phyloP scores from a whole-genome alignment of 2,888 invertebrate genomes.

The Mystacides longicornis region DNA sequence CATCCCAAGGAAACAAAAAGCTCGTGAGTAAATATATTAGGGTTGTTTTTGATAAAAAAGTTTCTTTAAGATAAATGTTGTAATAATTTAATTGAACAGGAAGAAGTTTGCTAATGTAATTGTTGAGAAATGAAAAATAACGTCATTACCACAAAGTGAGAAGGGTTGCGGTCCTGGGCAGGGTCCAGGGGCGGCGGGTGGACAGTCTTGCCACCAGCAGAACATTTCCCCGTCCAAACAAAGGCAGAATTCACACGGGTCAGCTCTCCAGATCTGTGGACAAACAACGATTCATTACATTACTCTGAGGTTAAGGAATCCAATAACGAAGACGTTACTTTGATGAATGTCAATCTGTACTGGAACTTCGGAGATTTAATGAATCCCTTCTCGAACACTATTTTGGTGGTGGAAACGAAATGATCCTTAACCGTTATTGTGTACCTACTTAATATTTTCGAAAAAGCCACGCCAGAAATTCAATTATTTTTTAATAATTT shows the following conservation, averaged over 20 bases:
- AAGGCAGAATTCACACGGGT: conserved; percentile 56
- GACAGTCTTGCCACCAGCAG: conserved; percentile 60
- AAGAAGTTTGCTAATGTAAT: background rate
- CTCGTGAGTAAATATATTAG: background rate
- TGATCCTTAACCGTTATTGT: too few species aligned
- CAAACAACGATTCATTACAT: conserved; percentile 1
- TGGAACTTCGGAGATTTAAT: too few species aligned
- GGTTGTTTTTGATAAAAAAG: background rate
- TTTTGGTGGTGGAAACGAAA: too few species aligned
- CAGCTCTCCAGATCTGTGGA: conserved; percentile 49
- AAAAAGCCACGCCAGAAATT: too few species aligned
- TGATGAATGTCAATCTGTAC: too few species aligned
- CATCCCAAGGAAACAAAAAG: background rate
- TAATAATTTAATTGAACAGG: background rate
- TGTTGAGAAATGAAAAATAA: background rate
- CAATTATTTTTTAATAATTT: too few species aligned
- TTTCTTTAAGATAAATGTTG: background rate
- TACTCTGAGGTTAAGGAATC: too few species aligned
- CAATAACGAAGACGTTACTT: too few species aligned
- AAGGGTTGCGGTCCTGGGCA: conserved; percentile 33
- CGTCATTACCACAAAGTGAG: conserved; percentile 37
- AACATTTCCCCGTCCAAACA: conserved; percentile 59
- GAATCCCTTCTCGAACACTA: too few species aligned
- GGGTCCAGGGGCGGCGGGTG: conserved; percentile 35
- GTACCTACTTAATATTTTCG: too few species aligned